phyloP scores from a whole-genome alignment of 2,888 invertebrate genomes.

The Harmothoe impar region DNA sequence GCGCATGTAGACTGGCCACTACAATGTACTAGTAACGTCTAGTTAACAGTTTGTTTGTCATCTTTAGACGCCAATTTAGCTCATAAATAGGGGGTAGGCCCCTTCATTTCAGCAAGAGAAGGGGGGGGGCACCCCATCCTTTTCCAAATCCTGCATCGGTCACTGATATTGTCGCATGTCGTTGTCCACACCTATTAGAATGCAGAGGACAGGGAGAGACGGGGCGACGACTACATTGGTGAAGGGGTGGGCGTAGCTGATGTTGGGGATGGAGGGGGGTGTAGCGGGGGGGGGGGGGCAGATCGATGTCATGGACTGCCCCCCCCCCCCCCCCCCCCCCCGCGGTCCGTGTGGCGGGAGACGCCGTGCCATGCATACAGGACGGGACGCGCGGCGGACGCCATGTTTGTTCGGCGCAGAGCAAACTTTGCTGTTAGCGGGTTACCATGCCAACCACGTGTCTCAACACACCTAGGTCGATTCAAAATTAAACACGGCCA shows the following conservation, averaged over 20 bases:
- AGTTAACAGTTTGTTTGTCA: too few relatives aligned
- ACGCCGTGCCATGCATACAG: constrained; percentile 44
- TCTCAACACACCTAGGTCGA: neutral
- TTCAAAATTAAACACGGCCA: constrained; percentile 34
- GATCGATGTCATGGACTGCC: constrained; percentile 1
- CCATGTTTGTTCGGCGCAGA: constrained; percentile 32
- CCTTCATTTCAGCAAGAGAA: too few relatives aligned
- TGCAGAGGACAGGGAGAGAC: neutral
- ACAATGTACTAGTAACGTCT: too few relatives aligned
- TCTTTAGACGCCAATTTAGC: too few relatives aligned
- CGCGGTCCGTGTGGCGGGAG: neutral
- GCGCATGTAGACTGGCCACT: too few relatives aligned
- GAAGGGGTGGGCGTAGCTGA: neutral
- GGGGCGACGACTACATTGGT: neutral
- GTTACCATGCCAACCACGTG: constrained; percentile 39
- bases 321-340: neutral
- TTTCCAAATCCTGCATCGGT: too few relatives aligned
- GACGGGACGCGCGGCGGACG: neutral
- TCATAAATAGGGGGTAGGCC: too few relatives aligned
- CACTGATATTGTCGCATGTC: too few relatives aligned
- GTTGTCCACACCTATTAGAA: too few relatives aligned
- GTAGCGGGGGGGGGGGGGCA: neutral
- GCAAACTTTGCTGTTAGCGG: constrained; percentile 46
- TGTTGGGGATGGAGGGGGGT: neutral
- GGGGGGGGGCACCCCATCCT: too few relatives aligned